Percentiles rank a stretch among this genome's conserved stretches.
These are phyloP conservation scores for Kryphioiulus occultus DNA, from an alignment of 2,888 invertebrate species.

Conservation along the genomic window DNA sequence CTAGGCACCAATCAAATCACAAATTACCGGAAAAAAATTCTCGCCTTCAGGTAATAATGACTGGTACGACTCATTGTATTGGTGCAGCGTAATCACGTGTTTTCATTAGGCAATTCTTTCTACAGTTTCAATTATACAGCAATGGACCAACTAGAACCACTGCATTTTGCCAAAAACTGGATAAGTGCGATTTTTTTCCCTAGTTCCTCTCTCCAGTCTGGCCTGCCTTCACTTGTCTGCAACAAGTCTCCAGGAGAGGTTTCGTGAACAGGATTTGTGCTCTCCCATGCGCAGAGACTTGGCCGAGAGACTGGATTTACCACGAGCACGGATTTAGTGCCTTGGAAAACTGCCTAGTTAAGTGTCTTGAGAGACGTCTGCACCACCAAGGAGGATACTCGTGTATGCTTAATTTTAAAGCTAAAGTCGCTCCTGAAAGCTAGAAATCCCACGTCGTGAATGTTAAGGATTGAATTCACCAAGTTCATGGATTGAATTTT, in stretches of 20 bases:
- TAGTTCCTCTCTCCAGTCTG: neutral
- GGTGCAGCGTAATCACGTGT: neutral
- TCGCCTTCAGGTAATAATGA: neutral
- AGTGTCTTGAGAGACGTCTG: neutral
- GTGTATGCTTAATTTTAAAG: neutral
- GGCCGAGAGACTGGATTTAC: neutral
- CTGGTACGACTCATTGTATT: neutral
- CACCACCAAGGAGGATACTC: neutral
- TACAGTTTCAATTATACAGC: neutral
- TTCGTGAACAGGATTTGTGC: neutral
- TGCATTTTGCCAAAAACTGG: slow-evolving; percentile 11
- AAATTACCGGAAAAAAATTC: neutral
- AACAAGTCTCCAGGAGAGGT: neutral
- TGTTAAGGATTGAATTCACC: neutral
- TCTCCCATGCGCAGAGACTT: slow-evolving; percentile 1
- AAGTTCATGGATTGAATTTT: slow-evolving; percentile 6
- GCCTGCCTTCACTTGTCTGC: neutral
- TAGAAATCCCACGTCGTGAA: neutral
- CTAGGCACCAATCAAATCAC: neutral
- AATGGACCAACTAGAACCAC: neutral
- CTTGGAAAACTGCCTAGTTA: neutral
- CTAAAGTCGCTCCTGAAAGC: neutral
- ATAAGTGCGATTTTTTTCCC: neutral
- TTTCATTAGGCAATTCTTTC: neutral
- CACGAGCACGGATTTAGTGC: neutral